Base-by-base conservation (phyloP, 2,888 invertebrate species). In the Itoplectis maculator region DNA sequence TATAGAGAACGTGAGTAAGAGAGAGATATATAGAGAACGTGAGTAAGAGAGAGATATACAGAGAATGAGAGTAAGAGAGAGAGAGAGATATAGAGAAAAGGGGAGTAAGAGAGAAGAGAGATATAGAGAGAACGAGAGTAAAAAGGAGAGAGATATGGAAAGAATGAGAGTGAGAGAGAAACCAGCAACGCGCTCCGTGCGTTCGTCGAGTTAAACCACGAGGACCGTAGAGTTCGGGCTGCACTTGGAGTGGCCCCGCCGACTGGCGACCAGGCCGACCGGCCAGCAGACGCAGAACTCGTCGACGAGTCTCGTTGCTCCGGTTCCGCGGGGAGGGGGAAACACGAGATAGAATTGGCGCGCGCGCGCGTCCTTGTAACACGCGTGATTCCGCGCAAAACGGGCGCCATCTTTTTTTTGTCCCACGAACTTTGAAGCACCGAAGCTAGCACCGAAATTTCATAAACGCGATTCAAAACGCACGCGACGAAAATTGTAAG, bases 391-490 rank as follows among this genome's bases (percentile, higher is more conserved):
- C 66, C 37, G 20, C 37, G 42, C 37, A 11, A n/a, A n/a, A n/a
- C n/a, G n/a, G 23, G 65, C 73, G 83, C 83, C 83, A 83, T 81
- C 51, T 82, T 82, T 42, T 69, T 47, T n/a, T n/a, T n/a, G n/a
- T n/a, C n/a, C n/a, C n/a, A n/a, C 18, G 3, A 15, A 23, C 40
- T 40, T 29, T 61, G 2, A 4, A 9, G 29, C 18, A 6, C 35
- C 1, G 7, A 0, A 3, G 13, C 0, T 20, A 9, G 8, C 2
- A 54, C 8, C 5, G 20, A 15, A 20, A 18, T 29, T 29, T 29
- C 29, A 29, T 5, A 5, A 29, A 5, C n/a, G n/a, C n/a, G n/a
- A n/a, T n/a, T n/a, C n/a, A n/a, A n/a, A n/a, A n/a, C n/a, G n/a
- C n/a, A n/a, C n/a, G n/a, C n/a, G n/a, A n/a, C n/a, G n/a, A n/a